Base-by-base conservation (phyloP, 2,888 invertebrate genomes). In the Trypoxylon attenuatum region DNA sequence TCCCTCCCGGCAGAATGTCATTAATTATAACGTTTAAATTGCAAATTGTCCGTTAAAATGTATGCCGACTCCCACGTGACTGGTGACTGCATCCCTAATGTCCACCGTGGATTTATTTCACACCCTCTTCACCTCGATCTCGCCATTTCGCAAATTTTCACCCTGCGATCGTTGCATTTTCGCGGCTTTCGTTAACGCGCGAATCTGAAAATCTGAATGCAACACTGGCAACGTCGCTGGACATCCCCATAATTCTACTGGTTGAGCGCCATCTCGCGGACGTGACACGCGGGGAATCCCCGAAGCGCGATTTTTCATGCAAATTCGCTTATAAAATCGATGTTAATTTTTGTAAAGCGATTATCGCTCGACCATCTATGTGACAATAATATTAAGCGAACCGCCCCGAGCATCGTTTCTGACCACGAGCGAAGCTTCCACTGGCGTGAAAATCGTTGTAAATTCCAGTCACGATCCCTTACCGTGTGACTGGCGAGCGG, bases 1-100 rank as follows among this genome's bases (percentile, higher is more conserved):
- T 13, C 33, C 19, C 15, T 29, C 50, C 41, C 72, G 62, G 65
- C 61, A 43, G 75, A 52, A 71, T 64, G 71, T 69, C 73, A 71
- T 79, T 77, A 79, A 79, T 79, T 77, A 69, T 76, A 68, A 72
- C 81, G 76, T 81, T 81, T 73, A 76, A 77, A 80, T 81, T 80
- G 80, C 79, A 79, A 80, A 80, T 80, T 78, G 70, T 50, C 63
- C 61, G 56, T 68, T 77, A 78, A 79, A 80, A 80, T 76, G 76
- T 74, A 78, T 73, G 69, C 3, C 72, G 73, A 81, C 77, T 78
- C 79, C 80, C 77, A 49, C 46, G 74, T 64, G 33, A 13, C 33
- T 13, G 33, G 33, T 33, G 13, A 10, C 10, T 33, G 33, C 33
- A 33, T 33, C 33, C 13, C 33, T 13, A 13, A 33, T 33, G 13